A percentile compares a stretch with the other conserved stretches of the same genome.
phyloP scores from a whole-genome alignment of 2,888 invertebrate genomes.

The Aplocera efformata region DNA sequence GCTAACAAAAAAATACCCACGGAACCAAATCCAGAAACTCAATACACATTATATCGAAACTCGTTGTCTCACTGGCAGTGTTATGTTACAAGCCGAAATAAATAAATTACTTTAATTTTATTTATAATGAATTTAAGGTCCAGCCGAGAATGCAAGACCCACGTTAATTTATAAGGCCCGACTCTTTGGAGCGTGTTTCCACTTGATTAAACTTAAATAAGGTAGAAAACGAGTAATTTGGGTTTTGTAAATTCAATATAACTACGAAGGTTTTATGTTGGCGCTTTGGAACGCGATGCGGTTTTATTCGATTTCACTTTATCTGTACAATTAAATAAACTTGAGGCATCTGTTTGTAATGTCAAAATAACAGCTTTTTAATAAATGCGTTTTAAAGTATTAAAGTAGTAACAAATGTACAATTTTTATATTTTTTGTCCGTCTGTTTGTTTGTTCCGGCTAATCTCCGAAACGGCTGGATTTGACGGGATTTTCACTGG shows the following conservation, averaged over 20 bases:
- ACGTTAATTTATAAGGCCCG: constrained; percentile 21
- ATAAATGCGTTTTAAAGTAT: too few species aligned
- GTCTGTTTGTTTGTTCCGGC: too few species aligned
- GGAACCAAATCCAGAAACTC: constrained; percentile 6
- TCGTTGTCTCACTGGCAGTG: constrained; percentile 22
- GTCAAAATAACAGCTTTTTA: too few species aligned
- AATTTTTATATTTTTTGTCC: too few species aligned
- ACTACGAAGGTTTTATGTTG: constrained; percentile 1
- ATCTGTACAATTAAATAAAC: too few species aligned
- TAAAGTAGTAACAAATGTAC: too few species aligned
- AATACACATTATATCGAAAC: constrained; percentile 7
- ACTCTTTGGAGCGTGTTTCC: constrained; percentile 11
- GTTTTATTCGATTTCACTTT: too few species aligned
- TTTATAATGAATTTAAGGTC: constrained; percentile 27
- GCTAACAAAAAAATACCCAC: background rate
- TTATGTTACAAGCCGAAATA: constrained; percentile 29
- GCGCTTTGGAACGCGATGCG: too few species aligned
- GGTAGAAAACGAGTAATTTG: constrained; percentile 17
- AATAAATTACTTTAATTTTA: constrained; percentile 26
- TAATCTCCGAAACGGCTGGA: too few species aligned
- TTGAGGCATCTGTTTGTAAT: too few species aligned
- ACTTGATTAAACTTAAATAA: constrained; percentile 20
- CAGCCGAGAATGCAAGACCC: constrained; percentile 20
- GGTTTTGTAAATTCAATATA: constrained; percentile 27
- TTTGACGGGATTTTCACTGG: too few species aligned